Evolutionary conservation across 2,888 invertebrate genomes (phyloP).

Genomic region (Cinara cedri): DNA sequence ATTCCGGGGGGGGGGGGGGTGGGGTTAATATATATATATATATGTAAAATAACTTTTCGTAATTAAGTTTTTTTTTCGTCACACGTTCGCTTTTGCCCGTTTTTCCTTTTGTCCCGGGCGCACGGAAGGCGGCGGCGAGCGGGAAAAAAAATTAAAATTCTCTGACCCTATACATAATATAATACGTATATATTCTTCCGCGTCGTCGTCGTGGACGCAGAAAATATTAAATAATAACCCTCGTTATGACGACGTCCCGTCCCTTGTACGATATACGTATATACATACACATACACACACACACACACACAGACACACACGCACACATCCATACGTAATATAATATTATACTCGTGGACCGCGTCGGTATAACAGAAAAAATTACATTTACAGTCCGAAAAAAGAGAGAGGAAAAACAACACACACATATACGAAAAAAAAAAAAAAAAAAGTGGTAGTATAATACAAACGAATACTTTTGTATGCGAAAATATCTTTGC

Average conservation of each 20-base stretch:
- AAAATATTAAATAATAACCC: neutral
- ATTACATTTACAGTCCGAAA: constrained; percentile 50
- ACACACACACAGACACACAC: no score
- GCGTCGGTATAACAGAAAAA: constrained; percentile 4
- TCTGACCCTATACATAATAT: constrained; percentile 33
- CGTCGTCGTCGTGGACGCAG: constrained; percentile 1
- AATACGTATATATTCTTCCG: constrained; percentile 19
- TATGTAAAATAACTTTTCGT: constrained; percentile 34
- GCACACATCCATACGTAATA: neutral
- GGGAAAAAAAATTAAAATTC: constrained; percentile 42
- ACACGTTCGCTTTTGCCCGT: constrained; percentile 41
- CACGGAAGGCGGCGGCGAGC: neutral
- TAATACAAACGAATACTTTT: constrained; percentile 54
- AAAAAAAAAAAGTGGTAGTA: neutral
- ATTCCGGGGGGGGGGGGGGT: constrained; percentile 18
- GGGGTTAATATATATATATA: constrained; percentile 4
- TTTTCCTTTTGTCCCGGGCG: constrained; percentile 39
- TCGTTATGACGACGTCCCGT: constrained; percentile 24
- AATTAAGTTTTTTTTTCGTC: constrained; percentile 50
- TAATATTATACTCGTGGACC: constrained; percentile 34
- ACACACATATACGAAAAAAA: no score
- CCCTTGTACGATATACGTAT: neutral
- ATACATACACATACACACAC: neutral
- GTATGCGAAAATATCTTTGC: constrained; percentile 41
- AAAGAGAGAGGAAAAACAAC: constrained; percentile 18